phyloP scores from a whole-genome alignment of 2,113 vertebrate species.

The Urocynchramus pylzowi region DNA sequence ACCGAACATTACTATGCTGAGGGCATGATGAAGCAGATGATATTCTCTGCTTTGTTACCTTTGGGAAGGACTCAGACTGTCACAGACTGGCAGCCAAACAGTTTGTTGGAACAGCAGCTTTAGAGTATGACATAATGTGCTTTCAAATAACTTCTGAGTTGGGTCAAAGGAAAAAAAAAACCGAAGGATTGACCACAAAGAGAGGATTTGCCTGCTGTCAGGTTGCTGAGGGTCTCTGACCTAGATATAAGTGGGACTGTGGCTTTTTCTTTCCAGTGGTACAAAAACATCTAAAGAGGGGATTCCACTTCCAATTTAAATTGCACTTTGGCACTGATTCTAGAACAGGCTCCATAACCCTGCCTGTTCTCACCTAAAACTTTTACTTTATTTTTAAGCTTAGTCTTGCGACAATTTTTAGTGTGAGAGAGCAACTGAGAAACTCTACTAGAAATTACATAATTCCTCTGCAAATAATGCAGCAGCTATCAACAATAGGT shows the following conservation, averaged over 20 bases:
- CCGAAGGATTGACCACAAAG: not conserved
- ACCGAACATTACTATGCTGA: constrained; percentile 1
- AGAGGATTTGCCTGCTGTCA: not conserved
- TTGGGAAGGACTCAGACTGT: constrained; percentile 34
- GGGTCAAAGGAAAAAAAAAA: not conserved
- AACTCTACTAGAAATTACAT: not conserved
- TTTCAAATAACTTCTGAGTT: not conserved
- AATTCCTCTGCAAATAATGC: not conserved
- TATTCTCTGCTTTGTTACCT: constrained; percentile 4
- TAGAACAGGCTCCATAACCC: not conserved
- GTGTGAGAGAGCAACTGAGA: not conserved
- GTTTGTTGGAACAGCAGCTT: constrained; percentile 7
- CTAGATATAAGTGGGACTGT: not conserved
- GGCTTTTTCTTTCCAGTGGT: not conserved
- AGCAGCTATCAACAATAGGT: not conserved
- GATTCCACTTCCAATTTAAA: not conserved
- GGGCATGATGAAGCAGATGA: not conserved
- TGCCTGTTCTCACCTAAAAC: not conserved
- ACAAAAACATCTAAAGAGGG: not conserved
- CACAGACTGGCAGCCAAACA: constrained; percentile 33
- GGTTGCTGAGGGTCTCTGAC: not conserved
- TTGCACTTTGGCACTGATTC: not conserved
- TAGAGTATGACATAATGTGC: not conserved
- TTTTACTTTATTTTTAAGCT: not conserved
- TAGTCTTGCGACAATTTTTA: not conserved